Base-by-base conservation (phyloP, 2,113 vertebrate species). In the Sebastes schlegelii region DNA sequence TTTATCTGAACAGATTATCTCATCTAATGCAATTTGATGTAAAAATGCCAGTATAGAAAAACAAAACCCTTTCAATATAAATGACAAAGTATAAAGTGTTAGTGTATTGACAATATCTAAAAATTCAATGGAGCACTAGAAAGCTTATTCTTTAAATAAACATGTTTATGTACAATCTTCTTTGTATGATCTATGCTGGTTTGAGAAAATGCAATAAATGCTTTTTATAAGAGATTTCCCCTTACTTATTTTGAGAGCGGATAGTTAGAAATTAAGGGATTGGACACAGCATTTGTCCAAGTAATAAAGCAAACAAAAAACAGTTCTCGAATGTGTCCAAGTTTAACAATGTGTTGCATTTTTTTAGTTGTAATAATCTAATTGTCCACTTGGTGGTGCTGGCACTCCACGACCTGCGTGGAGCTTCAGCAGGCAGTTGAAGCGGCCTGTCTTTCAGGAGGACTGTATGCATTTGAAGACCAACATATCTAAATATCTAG, bases 371-470 rank as follows among this genome's bases (percentile, higher is more conserved):
- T 43, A 84, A 83, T 89, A 82, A 45, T 69, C 8, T 10, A 0
- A 13, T 43, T 76, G 81, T 76, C 84, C 89, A 89, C 87, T 77
- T 76, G 88, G 80, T 84, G 74, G 89, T 77, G 87, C 88, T 92
- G 76, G 69, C n/a, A 78, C 57, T 66, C 88, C 80, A 71, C 45
- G 17, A 65, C 23, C 11, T 66, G 23, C 7, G 2, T 52, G 9
- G 14, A 42, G 21, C 13, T 65, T 46, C 1, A 57, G 19, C 6
- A 40, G 26, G 52, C 16, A 10, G 67, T 23, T 19, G 1, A 54
- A 52, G 10, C 19, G 54, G 45, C 26, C 6, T 51, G 40, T 7
- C 4, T 21, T 60, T 26, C 57, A 26, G 57, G 7, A 61, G 13
- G 2, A 51, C 26, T 21, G 12, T 4, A 23, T 51, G 12, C 23